Base-by-base conservation (phyloP, 2,888 invertebrate genomes). In the Drosophila aldrichi region DNA sequence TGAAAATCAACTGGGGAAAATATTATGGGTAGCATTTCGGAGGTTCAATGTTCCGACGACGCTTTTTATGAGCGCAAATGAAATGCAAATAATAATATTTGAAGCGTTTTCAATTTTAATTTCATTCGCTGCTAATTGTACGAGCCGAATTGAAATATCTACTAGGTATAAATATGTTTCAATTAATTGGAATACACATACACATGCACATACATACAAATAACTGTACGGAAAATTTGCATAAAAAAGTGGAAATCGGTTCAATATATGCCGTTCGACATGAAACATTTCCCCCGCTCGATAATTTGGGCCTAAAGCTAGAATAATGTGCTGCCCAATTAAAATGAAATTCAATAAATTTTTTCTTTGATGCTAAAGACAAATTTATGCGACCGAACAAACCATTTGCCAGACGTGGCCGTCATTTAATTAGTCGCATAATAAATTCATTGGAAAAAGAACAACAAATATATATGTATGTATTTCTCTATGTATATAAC, bases 81-180 rank as follows among this genome's bases (percentile, higher is more conserved):
- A 80, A 72, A 74, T 74, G 56, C 59, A 56, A 84, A 86, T 74
- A 73, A 80, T 72, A 61, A 77, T 72, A 63, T 72, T 74, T 72
- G 56, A 71, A 63, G 69, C 43, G 67, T 69, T 68, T 70, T 55
- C 60, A 55, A 70, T 74, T 75, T 67, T 54, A 38, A 70, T 76
- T 78, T 73, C 74, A 81, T 83, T 71, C 66, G 36, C 76, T 62
- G 76, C 67, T 83, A 76, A 87, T 84, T 87, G 75, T 59, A 58
- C 38, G 9, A 46, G 59, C 68, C 52, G 62, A 61, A 79, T 65
- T 58, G 51, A 60, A 70, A 59, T 73, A 25, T 22, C 16, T 20
- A 48, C n/a, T 44, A 25, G 60, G 12, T 46, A 62, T 67, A 52
- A 67, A 88, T 85, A 70, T 77, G 69, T 77, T 70, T 73, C 68